A percentile compares a stretch with the other conserved stretches of the same genome.
Evolutionary conservation across 2,113 vertebrate species (phyloP).

Genomic region (Puntigrus tetrazona): DNA sequence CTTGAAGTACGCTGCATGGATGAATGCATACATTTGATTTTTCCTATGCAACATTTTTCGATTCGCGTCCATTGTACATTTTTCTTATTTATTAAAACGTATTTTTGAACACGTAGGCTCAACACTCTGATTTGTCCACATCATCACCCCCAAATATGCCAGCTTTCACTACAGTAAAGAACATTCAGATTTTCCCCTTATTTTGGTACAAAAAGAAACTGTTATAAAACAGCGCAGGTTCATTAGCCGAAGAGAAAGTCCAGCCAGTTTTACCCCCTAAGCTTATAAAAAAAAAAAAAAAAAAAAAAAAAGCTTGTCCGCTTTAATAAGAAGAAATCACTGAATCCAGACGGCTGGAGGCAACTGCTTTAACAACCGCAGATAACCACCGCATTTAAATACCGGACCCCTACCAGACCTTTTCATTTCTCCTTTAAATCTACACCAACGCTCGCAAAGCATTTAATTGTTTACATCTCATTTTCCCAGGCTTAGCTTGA

Average conservation of each 20-base stretch:
- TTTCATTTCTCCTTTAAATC: slow-evolving; percentile 55
- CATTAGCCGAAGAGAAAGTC: slow-evolving; percentile 68
- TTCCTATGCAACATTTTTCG: slow-evolving; percentile 59
- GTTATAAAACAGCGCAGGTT: slow-evolving; percentile 68
- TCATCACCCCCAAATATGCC: not conserved
- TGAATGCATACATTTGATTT: slow-evolving; percentile 47
- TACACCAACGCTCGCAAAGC: slow-evolving; percentile 58
- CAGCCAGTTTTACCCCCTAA: slow-evolving; percentile 63
- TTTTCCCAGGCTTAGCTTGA: slow-evolving; percentile 69
- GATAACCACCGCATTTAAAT: slow-evolving; percentile 65
- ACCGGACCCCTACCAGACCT: slow-evolving; percentile 47
- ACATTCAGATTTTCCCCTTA: slow-evolving; percentile 36
- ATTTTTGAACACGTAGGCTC: slow-evolving; percentile 77
- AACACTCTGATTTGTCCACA: slow-evolving; percentile 58
- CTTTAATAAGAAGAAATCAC: slow-evolving; percentile 67
- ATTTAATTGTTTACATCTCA: slow-evolving; percentile 68
- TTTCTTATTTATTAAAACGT: slow-evolving; percentile 96
- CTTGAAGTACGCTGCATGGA: slow-evolving; percentile 69
- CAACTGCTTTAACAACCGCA: slow-evolving; percentile 59
- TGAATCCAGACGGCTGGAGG: slow-evolving; percentile 62
- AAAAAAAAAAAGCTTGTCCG: slow-evolving; percentile 56
- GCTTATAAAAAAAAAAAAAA: slow-evolving; percentile 69
- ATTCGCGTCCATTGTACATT: slow-evolving; percentile 83
- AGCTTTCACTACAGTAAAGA: slow-evolving; percentile 6
- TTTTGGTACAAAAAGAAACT: slow-evolving; percentile 61